Evolutionary conservation across 2,797 vertebrate species (phyloP).

Genomic region (Philypnodon macrostomus): DNA sequence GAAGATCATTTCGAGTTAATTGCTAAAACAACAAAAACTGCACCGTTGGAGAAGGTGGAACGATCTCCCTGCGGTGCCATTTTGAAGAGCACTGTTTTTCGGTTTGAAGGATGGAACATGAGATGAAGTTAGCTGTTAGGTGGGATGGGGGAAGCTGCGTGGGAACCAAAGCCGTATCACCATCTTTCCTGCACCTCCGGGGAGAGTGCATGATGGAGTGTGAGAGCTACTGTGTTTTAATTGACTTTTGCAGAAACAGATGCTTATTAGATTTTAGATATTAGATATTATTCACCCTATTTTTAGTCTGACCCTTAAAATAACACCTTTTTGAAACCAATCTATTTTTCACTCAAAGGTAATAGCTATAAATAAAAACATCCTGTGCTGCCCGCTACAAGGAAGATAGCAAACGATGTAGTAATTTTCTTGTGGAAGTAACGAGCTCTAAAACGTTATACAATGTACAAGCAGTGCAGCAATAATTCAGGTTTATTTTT

Average conservation of each 20-base stretch:
- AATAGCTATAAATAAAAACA: conserved; percentile 7
- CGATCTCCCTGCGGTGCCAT: neutral
- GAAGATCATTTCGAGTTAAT: conserved; percentile 1
- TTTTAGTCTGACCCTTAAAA: conserved; percentile 5
- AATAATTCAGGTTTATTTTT: conserved; percentile 13
- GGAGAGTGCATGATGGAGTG: conserved; percentile 10
- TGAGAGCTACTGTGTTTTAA: conserved; percentile 16
- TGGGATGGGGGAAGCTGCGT: conserved; percentile 2
- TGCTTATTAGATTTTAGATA: too few relatives aligned
- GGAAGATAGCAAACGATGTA: neutral
- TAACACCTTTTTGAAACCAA: conserved; percentile 4
- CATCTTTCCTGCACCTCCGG: conserved; percentile 7
- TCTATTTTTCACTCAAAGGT: conserved; percentile 8
- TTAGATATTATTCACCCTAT: conserved; percentile 2
- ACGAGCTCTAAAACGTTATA: neutral
- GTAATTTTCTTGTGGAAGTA: conserved; percentile 4
- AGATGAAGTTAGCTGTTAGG: conserved; percentile 5
- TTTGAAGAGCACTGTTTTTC: neutral
- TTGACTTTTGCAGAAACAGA: conserved; percentile 9
- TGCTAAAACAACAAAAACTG: neutral
- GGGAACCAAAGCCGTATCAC: conserved; percentile 17
- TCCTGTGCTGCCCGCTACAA: neutral
- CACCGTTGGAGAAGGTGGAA: neutral
- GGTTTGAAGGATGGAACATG: conserved; percentile 6
- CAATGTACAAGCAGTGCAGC: conserved; percentile 1